Base-by-base conservation (phyloP, 2,797 vertebrate genomes). In the Chromis chromis region DNA sequence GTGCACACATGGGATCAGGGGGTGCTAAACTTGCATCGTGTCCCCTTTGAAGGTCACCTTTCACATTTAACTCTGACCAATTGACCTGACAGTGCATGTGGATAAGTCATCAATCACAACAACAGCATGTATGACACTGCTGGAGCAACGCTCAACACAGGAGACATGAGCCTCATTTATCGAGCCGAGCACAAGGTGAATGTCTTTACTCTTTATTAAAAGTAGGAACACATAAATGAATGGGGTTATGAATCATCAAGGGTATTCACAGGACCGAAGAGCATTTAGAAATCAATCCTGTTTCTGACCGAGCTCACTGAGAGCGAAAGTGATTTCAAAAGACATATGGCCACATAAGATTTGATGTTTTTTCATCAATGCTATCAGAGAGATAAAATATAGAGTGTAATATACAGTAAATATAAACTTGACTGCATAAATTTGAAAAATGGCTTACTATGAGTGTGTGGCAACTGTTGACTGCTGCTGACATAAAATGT, bases 31-130 rank as follows among this genome's bases (percentile, higher is more conserved):
- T 75, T 58, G 21, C 72, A 81, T 69, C 46, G 53, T 36, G 57
- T 86, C 70, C 33, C 33, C 70, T 70, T 36, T 76, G 81, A 88
- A 88, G 89, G 90, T 92, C 90, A 91, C 79, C 89, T 91, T 85
- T 91, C 82, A 86, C 81, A 74, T 90, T 85, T 83, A 84, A 91
- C 87, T 88, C 85, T 86, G 88, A 92, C 86, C 91, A 90, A 85
- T 49, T 90, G 88, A 88, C 85, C 84, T 83, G 82, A 86, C 81
- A 81, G 80, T 70, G 70, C 76, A 78, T n/a, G 76, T 58, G 64
- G 78, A 75, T 69, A 79, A 83, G 79, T 88, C 86, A 92, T 90
- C 89, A 90, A 89, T 91, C 90, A 88, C 81, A 78, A 66, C 77
- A 70, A 60, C 65, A 76, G 77, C 86, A 70, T 16, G 78, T 69